Base-by-base conservation (phyloP, 1,140 invertebrate species). In the Bombyx mandarina region DNA sequence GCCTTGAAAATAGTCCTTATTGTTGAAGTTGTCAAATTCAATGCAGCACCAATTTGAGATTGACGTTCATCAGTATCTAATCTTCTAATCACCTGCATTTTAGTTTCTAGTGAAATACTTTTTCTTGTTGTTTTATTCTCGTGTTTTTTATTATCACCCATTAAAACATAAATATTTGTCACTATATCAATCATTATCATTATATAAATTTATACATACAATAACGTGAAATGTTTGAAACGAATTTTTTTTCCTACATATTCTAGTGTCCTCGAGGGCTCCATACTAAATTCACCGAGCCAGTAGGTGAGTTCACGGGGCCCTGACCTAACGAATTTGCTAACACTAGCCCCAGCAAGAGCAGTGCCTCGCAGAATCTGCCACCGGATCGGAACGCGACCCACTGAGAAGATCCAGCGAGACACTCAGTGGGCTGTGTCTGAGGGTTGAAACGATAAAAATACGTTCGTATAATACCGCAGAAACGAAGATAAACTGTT, bases 11-110 rank as follows among this genome's bases (percentile, higher is more conserved):
- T 49, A 49, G 48, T 12, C 48, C 48, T 49, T 10, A 49, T 49
- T 12, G 48, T 49, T 49, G 48, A 49, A 49, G 48, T 49, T 49
- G n/a, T 12, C 48, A 49, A 49, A 49, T 49, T 49, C 48, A 49
- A 10, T 49, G 48, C 48, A 49, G 8, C 6, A 49, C 48, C 48
- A 49, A 49, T 49, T 49, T 49, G 48, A 49, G 6, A 49, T 12
- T 49, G 6, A 49, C 48, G 8, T 49, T 49, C 48, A 49, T 10
- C 48, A 49, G 48, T 49, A 12, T 49, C 48, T 49, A 10, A 49
- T 49, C 6, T 49, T 49, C 48, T 49, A 49, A 12, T 6, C 47
- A 48, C 47, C 22, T 48, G 47, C 47, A 48, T 48, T 10, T 48
- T 48, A 48, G 6, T 48, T 48, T 48, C 6, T 48, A 48, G 47